These are phyloP conservation scores for Diplolepis rosae DNA, from an alignment of 2,888 invertebrate genomes.

Conservation along the genomic window DNA sequence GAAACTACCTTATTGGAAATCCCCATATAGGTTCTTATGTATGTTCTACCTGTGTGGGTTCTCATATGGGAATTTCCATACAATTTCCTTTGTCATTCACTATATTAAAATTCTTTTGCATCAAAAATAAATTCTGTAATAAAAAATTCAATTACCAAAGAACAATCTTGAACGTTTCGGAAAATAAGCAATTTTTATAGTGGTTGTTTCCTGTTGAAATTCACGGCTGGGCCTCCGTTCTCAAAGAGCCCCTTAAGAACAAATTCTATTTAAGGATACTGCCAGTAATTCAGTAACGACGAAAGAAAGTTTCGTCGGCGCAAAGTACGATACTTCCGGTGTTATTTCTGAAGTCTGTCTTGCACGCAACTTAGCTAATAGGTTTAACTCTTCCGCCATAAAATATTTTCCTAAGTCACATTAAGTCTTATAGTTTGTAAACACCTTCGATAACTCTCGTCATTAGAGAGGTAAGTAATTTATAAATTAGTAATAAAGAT, in stretches of 20 bases:
- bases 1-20: too few relatives aligned
- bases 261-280: conserved; percentile 43
- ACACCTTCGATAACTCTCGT: background rate
- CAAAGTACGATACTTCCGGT: conserved; percentile 44
- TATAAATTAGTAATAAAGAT: too few relatives aligned
- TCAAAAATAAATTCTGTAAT: too few relatives aligned
- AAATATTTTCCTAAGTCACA: background rate
- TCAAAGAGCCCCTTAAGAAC: conserved; percentile 43
- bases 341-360: conserved; percentile 33
- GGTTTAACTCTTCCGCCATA: background rate
- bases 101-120: too few relatives aligned
- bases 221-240: conserved; percentile 36
- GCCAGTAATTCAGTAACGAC: conserved; percentile 36
- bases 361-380: background rate
- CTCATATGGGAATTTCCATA: too few relatives aligned
- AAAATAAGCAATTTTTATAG: background rate
- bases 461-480: background rate
- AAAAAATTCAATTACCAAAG: too few relatives aligned
- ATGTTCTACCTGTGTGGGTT: too few relatives aligned
- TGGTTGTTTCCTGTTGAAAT: conserved; percentile 7
- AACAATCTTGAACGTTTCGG: too few relatives aligned
- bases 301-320: conserved; percentile 41
- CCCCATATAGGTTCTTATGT: too few relatives aligned
- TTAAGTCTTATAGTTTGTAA: background rate
- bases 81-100: too few relatives aligned